Percentiles rank a stretch among this genome's conserved stretches.
Evolutionary conservation across 2,113 vertebrate species (phyloP).

Genomic region (Aldabrachelys gigantea): DNA sequence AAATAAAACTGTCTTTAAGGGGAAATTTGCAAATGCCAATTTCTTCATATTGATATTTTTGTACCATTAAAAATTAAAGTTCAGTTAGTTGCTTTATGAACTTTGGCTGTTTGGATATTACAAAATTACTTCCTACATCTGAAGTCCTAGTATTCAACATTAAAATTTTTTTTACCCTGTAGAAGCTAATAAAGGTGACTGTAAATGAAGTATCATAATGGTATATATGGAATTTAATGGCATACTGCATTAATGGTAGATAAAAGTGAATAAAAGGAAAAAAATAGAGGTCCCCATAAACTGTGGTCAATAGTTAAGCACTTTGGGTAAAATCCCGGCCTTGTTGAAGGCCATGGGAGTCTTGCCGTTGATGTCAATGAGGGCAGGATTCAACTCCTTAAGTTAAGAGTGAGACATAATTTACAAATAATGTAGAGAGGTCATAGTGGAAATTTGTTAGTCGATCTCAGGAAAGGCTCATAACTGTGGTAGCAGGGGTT

Average conservation of each 20-base stretch:
- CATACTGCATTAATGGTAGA: neutral
- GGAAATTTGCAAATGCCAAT: neutral
- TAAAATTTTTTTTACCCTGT: neutral
- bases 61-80: slow-evolving; percentile 9
- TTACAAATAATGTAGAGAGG: neutral
- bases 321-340: neutral
- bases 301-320: neutral
- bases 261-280: neutral
- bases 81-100: slow-evolving; percentile 15
- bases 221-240: neutral
- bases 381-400: neutral
- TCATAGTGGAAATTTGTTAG: neutral
- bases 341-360: neutral
- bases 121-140: neutral
- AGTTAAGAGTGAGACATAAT: neutral
- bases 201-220: neutral
- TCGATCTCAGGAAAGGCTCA: neutral
- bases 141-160: neutral
- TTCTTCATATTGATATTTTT: neutral
- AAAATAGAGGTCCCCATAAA: neutral
- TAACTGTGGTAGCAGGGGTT: neutral
- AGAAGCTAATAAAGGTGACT: neutral
- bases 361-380: neutral
- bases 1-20: neutral
- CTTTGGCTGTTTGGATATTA: neutral